phyloP scores from a whole-genome alignment of 2,888 invertebrate species.

The Deilephila elpenor region DNA sequence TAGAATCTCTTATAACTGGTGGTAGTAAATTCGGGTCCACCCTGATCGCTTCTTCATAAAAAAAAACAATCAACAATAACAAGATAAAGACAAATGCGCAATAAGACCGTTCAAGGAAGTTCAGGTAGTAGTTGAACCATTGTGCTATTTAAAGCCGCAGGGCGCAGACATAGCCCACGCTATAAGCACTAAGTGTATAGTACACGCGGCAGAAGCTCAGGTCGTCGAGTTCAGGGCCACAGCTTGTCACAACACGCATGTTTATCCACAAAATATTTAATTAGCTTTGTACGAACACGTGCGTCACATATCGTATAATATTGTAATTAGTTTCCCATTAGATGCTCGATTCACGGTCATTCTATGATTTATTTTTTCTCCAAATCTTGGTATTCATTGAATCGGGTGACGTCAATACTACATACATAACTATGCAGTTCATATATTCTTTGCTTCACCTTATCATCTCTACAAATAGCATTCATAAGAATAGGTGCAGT shows the following conservation, averaged over 20 bases:
- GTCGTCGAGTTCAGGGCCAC: conserved; percentile 69
- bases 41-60: not conserved
- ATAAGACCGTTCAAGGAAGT: conserved; percentile 46
- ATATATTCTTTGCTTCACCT: not conserved
- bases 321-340: conserved; percentile 27
- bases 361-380: conserved; percentile 22
- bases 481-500: not conserved
- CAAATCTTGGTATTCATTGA: not conserved
- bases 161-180: conserved; percentile 40
- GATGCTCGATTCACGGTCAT: conserved; percentile 34
- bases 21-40: no score
- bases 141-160: conserved; percentile 53
- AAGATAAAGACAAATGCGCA: conserved; percentile 37
- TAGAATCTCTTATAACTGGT: no score
- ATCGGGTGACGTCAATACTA: conserved; percentile 2
- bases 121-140: conserved; percentile 47
- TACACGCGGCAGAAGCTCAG: conserved; percentile 59
- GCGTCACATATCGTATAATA: conserved; percentile 50
- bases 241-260: conserved; percentile 53
- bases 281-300: conserved; percentile 53
- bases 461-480: not conserved
- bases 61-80: conserved; percentile 21
- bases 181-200: conserved; percentile 56
- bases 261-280: conserved; percentile 58
- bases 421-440: not conserved